phyloP scores from a whole-genome alignment of 2,888 invertebrate species.

The Synergus umbraculus region DNA sequence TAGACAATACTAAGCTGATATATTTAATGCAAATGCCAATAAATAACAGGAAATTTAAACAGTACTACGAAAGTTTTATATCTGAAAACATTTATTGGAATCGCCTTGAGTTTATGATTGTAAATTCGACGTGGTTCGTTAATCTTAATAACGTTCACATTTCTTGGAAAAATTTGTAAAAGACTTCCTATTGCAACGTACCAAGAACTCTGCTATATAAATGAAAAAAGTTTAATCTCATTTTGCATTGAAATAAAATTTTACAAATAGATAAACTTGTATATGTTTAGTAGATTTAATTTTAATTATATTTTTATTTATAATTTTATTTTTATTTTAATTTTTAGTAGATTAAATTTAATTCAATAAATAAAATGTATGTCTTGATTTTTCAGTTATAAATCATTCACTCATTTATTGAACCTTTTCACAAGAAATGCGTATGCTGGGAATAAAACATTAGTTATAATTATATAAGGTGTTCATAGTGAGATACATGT shows the following conservation, averaged over 20 bases:
- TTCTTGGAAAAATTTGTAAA: background rate
- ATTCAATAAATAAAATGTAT: too few species aligned
- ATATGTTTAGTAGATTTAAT: too few species aligned
- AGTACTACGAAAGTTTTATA: background rate
- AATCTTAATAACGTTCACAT: conserved; percentile 3
- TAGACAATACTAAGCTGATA: background rate
- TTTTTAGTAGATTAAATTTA: too few species aligned
- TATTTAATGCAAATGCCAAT: background rate
- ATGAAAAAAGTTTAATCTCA: background rate
- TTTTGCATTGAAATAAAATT: background rate
- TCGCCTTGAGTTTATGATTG: background rate
- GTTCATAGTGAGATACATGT: background rate
- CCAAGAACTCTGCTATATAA: background rate
- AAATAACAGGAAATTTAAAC: background rate
- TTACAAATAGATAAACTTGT: background rate
- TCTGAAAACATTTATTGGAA: background rate
- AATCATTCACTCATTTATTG: background rate
- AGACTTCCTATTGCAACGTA: background rate
- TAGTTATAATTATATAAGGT: conserved; percentile 12
- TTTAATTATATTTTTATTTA: too few species aligned
- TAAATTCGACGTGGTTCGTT: conserved; percentile 1
- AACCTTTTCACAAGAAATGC: background rate
- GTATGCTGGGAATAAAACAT: conserved; percentile 1
- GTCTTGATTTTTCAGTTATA: background rate
- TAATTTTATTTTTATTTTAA: too few species aligned